phyloP scores from a whole-genome alignment of 2,113 vertebrate species.

The Hyperopisus bebe region DNA sequence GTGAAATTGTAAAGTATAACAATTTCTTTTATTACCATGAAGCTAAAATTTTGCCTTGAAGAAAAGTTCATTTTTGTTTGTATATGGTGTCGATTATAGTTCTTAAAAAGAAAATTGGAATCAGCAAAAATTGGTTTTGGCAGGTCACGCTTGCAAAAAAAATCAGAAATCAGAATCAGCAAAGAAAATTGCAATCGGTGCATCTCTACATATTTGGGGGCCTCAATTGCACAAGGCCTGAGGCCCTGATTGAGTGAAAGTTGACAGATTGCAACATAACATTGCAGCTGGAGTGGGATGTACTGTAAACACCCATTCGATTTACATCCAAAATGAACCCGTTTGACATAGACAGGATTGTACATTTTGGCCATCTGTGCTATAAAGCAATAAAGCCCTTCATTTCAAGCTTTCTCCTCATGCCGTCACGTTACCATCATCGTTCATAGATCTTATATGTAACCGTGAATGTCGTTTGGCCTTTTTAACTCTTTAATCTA shows the following conservation, averaged over 20 bases:
- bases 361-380: background rate
- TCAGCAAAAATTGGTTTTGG: too few relatives aligned
- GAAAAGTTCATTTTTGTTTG: too few relatives aligned
- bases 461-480: background rate
- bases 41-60: too few relatives aligned
- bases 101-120: too few relatives aligned
- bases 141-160: too few relatives aligned
- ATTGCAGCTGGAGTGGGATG: background rate
- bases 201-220: background rate
- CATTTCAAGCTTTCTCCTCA: background rate
- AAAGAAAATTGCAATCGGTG: too few relatives aligned
- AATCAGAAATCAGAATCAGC: background rate
- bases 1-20: too few relatives aligned
- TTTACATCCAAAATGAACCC: background rate
- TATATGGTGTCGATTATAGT: too few relatives aligned
- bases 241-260: background rate
- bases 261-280: background rate
- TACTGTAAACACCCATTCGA: background rate
- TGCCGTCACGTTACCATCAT: background rate
- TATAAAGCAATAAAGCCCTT: background rate
- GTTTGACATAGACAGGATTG: background rate
- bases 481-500: conserved; percentile 1
- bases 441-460: background rate
- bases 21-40: too few relatives aligned
- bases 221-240: background rate